phyloP scores from a whole-genome alignment of 1,140 invertebrate genomes.

The Asbolus verrucosus region DNA sequence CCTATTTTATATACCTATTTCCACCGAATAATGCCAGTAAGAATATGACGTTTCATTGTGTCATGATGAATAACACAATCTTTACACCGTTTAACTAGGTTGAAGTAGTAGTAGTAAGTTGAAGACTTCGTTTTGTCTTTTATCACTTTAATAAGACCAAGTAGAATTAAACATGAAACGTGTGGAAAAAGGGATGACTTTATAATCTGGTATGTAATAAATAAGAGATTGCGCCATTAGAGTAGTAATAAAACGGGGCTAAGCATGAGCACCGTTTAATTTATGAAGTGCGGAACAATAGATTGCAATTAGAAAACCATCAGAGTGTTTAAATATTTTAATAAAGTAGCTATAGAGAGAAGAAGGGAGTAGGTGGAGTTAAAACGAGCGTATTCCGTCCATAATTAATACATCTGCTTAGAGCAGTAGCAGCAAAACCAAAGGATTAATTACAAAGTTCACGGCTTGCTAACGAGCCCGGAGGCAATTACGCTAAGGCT shows the following conservation, averaged over 20 bases:
- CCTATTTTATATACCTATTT: no score
- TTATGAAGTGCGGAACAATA: constrained; percentile 47
- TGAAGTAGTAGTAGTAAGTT: no score
- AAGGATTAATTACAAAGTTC: constrained; percentile 67
- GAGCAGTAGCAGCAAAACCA: constrained; percentile 60
- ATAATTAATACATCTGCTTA: constrained; percentile 65
- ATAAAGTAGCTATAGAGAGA: constrained; percentile 39
- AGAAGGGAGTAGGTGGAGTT: constrained; percentile 37
- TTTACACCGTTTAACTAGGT: no score
- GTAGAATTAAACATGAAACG: no score
- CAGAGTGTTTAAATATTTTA: constrained; percentile 50
- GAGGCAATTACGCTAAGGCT: constrained; percentile 60
- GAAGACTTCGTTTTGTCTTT: no score
- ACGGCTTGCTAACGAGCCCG: constrained; percentile 64
- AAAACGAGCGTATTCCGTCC: constrained; percentile 51
- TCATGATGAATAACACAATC: no score
- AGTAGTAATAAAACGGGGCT: not conserved
- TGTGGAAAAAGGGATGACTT: not conserved
- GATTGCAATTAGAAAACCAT: constrained; percentile 52
- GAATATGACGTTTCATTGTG: no score
- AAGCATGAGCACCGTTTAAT: constrained; percentile 30
- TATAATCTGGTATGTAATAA: constrained; percentile 6
- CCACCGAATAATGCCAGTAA: no score
- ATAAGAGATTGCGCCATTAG: constrained; percentile 25
- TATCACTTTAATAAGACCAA: no score